A percentile compares a stretch with the other conserved stretches of the same genome.
Evolutionary conservation across 2,888 invertebrate genomes (phyloP).

Genomic region (Busseola fusca): DNA sequence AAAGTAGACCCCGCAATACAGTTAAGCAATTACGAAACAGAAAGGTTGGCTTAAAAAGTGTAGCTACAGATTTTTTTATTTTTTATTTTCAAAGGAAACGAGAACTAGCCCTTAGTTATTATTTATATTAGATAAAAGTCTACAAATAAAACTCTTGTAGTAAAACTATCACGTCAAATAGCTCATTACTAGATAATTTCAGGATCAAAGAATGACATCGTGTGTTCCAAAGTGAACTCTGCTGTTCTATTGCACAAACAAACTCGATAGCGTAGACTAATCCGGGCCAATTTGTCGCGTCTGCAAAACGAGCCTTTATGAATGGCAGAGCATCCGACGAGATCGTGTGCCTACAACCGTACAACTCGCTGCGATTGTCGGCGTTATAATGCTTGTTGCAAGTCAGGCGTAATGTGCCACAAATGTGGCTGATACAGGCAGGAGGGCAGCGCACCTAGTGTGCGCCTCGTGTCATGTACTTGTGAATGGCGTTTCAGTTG

Average conservation of each 20-base stretch:
- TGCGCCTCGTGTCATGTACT: neutral
- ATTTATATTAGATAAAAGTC: neutral
- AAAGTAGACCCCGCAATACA: neutral
- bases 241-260: constrained; percentile 22
- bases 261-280: constrained; percentile 40
- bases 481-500: neutral
- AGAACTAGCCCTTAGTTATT: neutral
- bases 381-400: constrained; percentile 7
- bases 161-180: constrained; percentile 1
- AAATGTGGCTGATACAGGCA: constrained; percentile 5
- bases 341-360: constrained; percentile 22
- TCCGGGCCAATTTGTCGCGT: constrained; percentile 44
- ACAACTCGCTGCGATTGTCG: constrained; percentile 3
- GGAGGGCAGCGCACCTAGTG: neutral
- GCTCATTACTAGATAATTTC: neutral
- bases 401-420: neutral
- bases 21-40: neutral
- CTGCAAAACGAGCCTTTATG: constrained; percentile 52
- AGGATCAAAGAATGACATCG: neutral
- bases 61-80: neutral
- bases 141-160: neutral
- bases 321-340: constrained; percentile 39
- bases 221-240: constrained; percentile 8
- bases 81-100: neutral
- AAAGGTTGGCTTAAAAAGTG: neutral